Evolutionary conservation across 1,140 invertebrate species (phyloP).

Genomic region (Heliothis subflexa): DNA sequence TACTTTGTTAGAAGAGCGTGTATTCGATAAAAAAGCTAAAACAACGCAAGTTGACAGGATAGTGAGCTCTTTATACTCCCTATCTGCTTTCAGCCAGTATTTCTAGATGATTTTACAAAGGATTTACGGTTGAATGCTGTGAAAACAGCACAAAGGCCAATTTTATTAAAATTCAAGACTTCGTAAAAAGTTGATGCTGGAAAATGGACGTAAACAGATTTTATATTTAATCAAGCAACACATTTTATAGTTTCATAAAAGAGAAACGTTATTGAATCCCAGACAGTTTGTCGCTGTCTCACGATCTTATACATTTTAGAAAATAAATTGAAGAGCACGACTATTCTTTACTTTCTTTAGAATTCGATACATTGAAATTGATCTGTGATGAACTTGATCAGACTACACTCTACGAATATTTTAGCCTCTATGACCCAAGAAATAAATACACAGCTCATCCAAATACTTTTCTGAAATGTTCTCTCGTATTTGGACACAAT

Average conservation of each 20-base stretch:
- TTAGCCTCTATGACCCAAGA: too few species aligned
- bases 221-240: constrained; percentile 35
- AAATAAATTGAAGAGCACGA: too few species aligned
- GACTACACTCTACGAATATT: too few species aligned
- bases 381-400: too few species aligned
- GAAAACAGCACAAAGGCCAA: not conserved
- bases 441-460: not conserved
- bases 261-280: constrained; percentile 15
- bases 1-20: too few species aligned
- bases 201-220: constrained; percentile 13
- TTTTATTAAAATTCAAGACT: constrained; percentile 1
- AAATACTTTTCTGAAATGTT: not conserved
- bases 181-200: constrained; percentile 15
- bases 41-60: not conserved
- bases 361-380: too few species aligned
- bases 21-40: not conserved
- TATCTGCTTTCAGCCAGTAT: not conserved
- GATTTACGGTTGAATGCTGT: constrained; percentile 2
- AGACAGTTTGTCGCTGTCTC: constrained; percentile 5
- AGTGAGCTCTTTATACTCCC: not conserved
- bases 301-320: not conserved
- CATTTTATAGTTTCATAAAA: constrained; percentile 40
- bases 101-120: constrained; percentile 5
- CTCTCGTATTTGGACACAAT: not conserved
- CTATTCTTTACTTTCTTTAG: too few species aligned